A percentile compares a stretch with the other conserved stretches of the same genome.
phyloP scores from a whole-genome alignment of 2,113 vertebrate species.

The Microcebus tavaratra region DNA sequence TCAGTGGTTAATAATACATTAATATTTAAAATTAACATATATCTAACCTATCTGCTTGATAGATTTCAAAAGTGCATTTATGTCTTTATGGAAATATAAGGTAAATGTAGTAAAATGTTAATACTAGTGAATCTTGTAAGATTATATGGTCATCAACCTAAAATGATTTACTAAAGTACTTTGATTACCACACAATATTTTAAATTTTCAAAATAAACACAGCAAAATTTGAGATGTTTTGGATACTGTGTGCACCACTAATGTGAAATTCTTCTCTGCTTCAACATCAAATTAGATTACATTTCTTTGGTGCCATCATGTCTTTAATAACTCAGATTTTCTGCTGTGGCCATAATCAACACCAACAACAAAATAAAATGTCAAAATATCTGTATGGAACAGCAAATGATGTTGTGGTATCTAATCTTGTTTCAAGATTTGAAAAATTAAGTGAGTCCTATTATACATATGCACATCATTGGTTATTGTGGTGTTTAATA shows the following conservation, averaged over 20 bases:
- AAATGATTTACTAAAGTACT: not conserved
- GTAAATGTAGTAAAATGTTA: not conserved
- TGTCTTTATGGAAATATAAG: not conserved
- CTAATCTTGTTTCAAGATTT: not conserved
- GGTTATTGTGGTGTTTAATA: not conserved
- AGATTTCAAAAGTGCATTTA: not conserved
- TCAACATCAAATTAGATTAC: not conserved
- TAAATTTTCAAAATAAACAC: not conserved
- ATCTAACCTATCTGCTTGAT: not conserved
- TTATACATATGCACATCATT: not conserved
- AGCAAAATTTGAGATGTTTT: not conserved
- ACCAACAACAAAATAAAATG: not conserved
- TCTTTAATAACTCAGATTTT: not conserved
- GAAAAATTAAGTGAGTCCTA: not conserved
- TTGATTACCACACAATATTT: not conserved
- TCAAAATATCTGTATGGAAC: not conserved
- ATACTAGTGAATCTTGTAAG: not conserved
- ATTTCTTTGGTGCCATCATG: not conserved
- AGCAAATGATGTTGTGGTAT: not conserved
- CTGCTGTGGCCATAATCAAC: not conserved
- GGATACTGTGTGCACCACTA: not conserved
- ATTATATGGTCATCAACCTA: not conserved
- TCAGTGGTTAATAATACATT: not conserved
- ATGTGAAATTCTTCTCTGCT: not conserved
- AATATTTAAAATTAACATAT: not conserved